Evolutionary conservation across 2,797 vertebrate species (phyloP), one percentile per base, ranked within the genome.

Genomic region (Acipenser oxyrinchus): DNA sequence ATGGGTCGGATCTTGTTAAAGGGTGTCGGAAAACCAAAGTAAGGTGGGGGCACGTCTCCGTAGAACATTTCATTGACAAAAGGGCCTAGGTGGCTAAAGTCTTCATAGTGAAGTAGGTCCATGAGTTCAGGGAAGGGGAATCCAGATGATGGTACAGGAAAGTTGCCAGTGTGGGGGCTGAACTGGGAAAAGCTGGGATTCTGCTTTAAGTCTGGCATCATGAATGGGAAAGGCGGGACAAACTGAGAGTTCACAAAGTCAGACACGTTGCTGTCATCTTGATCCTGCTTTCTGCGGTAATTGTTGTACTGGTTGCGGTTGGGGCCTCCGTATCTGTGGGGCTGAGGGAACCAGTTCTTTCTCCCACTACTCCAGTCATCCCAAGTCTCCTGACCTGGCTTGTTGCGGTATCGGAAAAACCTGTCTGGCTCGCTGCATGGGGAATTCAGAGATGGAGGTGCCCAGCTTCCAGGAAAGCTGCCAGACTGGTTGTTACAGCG

Each of bases 221-320:
- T 0, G 0, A 85, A 12, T 0, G 82, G 78, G 61, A 84, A 75
- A 18, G 81, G 49, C 15, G 81, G 79, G 10, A 81, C 68, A 48
- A 83, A 72, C 15, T 81, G 66, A 49, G 81, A 75, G 37, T 69
- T 81, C 74, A 80, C 70, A 48, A 82, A 82, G 7, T 88, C 82
- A 6, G 79, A 72, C 60, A 79, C 0, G 49, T 13, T 69, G 4
- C 68, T 70, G 6, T 67, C 3, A 0, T 37, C 75, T 10, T 72
- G 78, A 0, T 79, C 71, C 0, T 51, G 77, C 0, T 69, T 77
- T 57, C 68, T 78, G 0, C 0, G 70, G 58, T 75, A 72, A 0
- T 8, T 0, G 0, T 0, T 48, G 58, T 75, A 70, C 1, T 73
- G 77, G 1, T 70, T 74, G 8, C 0, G 60, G n/a, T 61, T 75